Conservation (phyloP, 2,797 vertebrate genomes). For the Scarus forsteni region DNA sequence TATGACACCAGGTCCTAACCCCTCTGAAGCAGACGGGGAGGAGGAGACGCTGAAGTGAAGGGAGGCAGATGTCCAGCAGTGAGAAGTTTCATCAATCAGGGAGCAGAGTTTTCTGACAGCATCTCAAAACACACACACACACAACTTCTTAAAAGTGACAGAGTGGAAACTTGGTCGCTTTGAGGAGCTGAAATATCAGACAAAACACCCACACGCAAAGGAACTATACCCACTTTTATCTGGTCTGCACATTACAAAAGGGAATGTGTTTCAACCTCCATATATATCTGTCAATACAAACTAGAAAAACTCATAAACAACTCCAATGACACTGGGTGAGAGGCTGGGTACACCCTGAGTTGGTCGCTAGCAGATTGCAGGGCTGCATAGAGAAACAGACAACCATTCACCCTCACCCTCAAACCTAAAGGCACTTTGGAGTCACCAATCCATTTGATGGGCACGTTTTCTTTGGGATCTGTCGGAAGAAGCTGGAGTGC, state of each 20-base stretch:
- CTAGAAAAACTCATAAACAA: too few relatives aligned
- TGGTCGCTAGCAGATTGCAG: too few relatives aligned
- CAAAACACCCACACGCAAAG: not conserved
- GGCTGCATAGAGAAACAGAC: too few relatives aligned
- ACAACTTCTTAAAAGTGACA: constrained; percentile 7
- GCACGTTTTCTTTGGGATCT: too few relatives aligned
- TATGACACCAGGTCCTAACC: constrained; percentile 45
- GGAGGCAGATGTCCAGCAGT: constrained; percentile 46
- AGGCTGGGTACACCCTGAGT: too few relatives aligned
- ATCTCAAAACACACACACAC: constrained; percentile 8
- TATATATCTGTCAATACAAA: too few relatives aligned
- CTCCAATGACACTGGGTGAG: too few relatives aligned
- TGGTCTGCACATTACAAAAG: not conserved
- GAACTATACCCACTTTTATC: not conserved
- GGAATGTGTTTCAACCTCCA: too few relatives aligned
- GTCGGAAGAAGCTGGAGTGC: too few relatives aligned
- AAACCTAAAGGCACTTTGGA: too few relatives aligned
- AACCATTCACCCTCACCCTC: too few relatives aligned
- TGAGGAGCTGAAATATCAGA: constrained; percentile 1
- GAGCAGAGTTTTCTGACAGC: constrained; percentile 14
- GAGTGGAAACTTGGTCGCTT: not conserved
- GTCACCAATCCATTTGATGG: too few relatives aligned
- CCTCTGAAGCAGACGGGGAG: constrained; percentile 25
- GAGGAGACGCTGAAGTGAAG: constrained; percentile 11
- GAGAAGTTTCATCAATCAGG: constrained; percentile 29